A percentile compares a stretch with the other conserved stretches of the same genome.
Conservation (phyloP, 2,888 invertebrate genomes). For the Argynnis bischoffii region DNA sequence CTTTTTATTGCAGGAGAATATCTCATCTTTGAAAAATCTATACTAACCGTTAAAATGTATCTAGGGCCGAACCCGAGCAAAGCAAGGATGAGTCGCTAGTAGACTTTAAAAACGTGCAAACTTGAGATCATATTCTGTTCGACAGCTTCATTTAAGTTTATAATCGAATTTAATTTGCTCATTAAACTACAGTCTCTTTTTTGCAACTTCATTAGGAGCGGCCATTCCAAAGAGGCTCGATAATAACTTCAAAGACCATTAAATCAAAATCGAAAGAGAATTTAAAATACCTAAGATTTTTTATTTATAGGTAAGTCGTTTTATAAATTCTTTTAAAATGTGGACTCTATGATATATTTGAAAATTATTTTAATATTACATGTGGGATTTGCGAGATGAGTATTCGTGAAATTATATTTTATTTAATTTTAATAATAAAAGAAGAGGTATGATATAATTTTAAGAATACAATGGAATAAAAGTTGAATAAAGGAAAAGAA, state of each 20-base stretch:
- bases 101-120: neutral
- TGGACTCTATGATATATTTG: too few relatives aligned
- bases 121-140: neutral
- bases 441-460: too few relatives aligned
- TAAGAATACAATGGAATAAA: neutral
- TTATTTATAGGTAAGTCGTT: neutral
- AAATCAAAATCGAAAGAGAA: slow-evolving; percentile 38
- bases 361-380: too few relatives aligned
- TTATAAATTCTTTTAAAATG: neutral
- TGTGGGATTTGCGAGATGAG: too few relatives aligned
- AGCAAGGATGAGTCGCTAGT: too few relatives aligned
- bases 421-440: too few relatives aligned
- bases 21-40: too few relatives aligned
- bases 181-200: slow-evolving; percentile 78
- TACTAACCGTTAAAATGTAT: too few relatives aligned
- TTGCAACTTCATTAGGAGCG: slow-evolving; percentile 77
- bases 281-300: slow-evolving; percentile 8
- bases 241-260: slow-evolving; percentile 77
- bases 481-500: too few relatives aligned
- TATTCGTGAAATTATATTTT: too few relatives aligned
- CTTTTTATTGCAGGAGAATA: too few relatives aligned
- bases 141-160: slow-evolving; percentile 64
- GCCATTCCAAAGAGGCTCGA: slow-evolving; percentile 75
- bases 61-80: too few relatives aligned
- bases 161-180: slow-evolving; percentile 78